These are phyloP conservation scores for Syngnathoides biaculeatus DNA, from an alignment of 2,113 vertebrate genomes.

Conservation along the genomic window DNA sequence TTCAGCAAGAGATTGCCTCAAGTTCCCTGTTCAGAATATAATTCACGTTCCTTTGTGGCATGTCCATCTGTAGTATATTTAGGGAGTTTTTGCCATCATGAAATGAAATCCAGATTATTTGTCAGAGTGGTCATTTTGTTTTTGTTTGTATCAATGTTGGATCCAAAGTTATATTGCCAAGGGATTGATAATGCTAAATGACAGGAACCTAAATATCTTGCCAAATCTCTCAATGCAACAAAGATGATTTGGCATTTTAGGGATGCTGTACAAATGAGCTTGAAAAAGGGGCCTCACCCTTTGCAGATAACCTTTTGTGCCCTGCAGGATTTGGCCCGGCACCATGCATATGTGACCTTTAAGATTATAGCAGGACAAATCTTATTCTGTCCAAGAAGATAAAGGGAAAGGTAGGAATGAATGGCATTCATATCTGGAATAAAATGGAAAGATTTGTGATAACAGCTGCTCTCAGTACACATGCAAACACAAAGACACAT, in stretches of 20 bases:
- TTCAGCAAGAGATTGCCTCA: neutral
- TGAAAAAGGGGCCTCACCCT: slow-evolving; percentile 19
- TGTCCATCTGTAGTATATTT: neutral
- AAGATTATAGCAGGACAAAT: slow-evolving; percentile 19
- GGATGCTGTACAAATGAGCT: slow-evolving; percentile 10
- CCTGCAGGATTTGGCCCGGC: slow-evolving; percentile 21
- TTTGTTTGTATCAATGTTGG: slow-evolving; percentile 28
- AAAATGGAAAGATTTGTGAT: slow-evolving; percentile 24
- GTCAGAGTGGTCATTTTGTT: slow-evolving; percentile 45
- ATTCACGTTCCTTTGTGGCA: neutral
- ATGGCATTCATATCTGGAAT: slow-evolving; percentile 17
- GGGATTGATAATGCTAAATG: slow-evolving; percentile 11
- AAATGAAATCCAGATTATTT: slow-evolving; percentile 52
- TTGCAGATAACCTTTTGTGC: slow-evolving; percentile 28
- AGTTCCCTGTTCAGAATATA: neutral
- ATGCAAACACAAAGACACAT: slow-evolving; percentile 8
- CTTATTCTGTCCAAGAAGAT: slow-evolving; percentile 26
- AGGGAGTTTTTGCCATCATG: slow-evolving; percentile 53
- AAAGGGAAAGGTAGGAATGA: slow-evolving; percentile 32
- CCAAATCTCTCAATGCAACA: slow-evolving; percentile 17
- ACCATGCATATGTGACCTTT: slow-evolving; percentile 41
- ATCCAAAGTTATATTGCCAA: slow-evolving; percentile 30
- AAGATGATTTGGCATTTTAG: slow-evolving; percentile 29
- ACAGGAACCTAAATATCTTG: slow-evolving; percentile 34
- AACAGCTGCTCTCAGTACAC: slow-evolving; percentile 20